Evolutionary conservation across 2,888 invertebrate species (phyloP).

Genomic region (Camptogramma bilineatum): DNA sequence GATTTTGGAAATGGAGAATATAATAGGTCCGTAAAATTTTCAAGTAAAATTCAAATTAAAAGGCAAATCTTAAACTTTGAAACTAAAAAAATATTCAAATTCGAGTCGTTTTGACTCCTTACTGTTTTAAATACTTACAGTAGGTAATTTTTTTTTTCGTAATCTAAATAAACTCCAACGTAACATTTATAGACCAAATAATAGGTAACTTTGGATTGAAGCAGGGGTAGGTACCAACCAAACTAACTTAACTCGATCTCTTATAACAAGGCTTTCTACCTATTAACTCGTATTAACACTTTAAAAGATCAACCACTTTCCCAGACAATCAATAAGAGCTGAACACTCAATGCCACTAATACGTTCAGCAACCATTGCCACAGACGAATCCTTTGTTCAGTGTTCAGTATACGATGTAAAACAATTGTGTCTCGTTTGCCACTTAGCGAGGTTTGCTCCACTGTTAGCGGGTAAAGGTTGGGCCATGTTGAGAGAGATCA

Average conservation of each 20-base stretch:
- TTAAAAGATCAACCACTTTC: conserved; percentile 20
- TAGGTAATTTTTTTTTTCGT: too few relatives aligned
- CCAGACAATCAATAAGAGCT: conserved; percentile 30
- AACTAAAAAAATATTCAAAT: too few relatives aligned
- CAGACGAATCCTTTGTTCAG: conserved; percentile 53
- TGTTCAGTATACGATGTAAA: conserved; percentile 55
- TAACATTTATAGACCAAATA: too few relatives aligned
- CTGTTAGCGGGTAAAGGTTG: conserved; percentile 59
- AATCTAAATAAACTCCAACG: too few relatives aligned
- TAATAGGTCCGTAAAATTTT: too few relatives aligned
- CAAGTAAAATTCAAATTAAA: too few relatives aligned
- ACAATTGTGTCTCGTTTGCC: conserved; percentile 73
- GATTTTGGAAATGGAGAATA: too few relatives aligned
- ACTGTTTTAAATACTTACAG: too few relatives aligned
- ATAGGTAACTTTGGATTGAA: too few relatives aligned
- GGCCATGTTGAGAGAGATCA: conserved; percentile 10
- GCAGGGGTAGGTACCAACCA: not conserved
- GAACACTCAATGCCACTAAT: conserved; percentile 49
- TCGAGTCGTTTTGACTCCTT: too few relatives aligned
- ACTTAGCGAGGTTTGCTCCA: conserved; percentile 63
- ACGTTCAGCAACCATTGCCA: conserved; percentile 54
- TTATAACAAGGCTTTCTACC: conserved; percentile 2
- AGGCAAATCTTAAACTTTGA: too few relatives aligned
- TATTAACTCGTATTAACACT: conserved; percentile 18
- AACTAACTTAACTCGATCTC: not conserved